Evolutionary conservation across 35 echinoderm and acorn worm species (phyloP).

Genomic region (Apostichopus parvimensis): DNA sequence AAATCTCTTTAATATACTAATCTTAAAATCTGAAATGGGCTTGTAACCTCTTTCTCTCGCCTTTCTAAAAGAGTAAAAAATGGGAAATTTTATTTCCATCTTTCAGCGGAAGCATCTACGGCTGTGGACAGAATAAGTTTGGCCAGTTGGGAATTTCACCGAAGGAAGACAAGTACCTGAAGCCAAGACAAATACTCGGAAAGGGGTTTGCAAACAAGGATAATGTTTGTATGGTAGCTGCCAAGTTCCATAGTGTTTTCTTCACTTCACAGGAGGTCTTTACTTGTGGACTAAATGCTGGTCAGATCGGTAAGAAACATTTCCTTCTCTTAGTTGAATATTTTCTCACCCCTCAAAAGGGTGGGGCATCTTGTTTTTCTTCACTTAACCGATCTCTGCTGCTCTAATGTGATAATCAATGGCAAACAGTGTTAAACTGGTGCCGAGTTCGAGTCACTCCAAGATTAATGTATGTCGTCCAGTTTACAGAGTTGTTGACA

Average conservation of each 20-base stretch:
- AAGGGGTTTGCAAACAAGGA: constrained; percentile 76
- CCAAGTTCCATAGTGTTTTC: constrained; percentile 89
- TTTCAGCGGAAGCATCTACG: constrained; percentile 78
- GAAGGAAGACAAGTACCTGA: constrained; percentile 67
- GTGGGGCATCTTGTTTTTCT: not conserved
- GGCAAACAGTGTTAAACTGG: too few species aligned
- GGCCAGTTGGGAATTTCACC: constrained; percentile 77
- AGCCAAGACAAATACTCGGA: constrained; percentile 68
- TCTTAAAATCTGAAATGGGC: too few species aligned
- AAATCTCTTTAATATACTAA: too few species aligned
- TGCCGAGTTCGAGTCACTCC: too few species aligned
- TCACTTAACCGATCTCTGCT: too few species aligned
- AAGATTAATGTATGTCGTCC: too few species aligned
- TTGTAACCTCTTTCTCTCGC: too few species aligned
- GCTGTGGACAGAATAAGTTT: constrained; percentile 88
- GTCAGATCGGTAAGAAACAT: constrained; percentile 80
- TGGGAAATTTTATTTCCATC: too few species aligned
- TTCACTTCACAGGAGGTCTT: constrained; percentile 68
- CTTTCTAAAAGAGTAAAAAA: too few species aligned
- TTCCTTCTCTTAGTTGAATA: not conserved
- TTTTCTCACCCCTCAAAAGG: not conserved
- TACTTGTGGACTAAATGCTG: constrained; percentile 94
- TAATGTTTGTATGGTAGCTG: constrained; percentile 69
- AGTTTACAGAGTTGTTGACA: too few species aligned
- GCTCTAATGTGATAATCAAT: too few species aligned